These are phyloP conservation scores for Thysanoteuthis rhombus DNA, from an alignment of 2,888 invertebrate genomes.

Conservation along the genomic window DNA sequence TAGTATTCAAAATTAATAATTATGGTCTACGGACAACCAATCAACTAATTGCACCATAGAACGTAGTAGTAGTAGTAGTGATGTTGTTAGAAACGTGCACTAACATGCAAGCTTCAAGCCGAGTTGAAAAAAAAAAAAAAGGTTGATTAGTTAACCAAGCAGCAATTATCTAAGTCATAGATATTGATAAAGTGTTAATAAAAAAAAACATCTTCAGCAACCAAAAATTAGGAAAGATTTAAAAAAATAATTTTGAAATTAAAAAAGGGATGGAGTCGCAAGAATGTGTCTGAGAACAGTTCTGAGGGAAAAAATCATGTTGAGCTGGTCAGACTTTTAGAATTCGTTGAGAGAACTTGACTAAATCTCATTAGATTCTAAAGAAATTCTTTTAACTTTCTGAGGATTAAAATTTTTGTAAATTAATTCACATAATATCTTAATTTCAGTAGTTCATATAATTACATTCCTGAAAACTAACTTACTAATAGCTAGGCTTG, in stretches of 20 bases:
- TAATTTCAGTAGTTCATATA: no score
- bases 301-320: background rate
- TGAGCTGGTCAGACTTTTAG: no score
- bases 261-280: background rate
- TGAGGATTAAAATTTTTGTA: no score
- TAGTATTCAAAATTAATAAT: no score
- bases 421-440: no score
- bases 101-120: background rate
- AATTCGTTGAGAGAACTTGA: no score
- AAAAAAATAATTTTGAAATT: background rate
- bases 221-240: background rate
- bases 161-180: background rate
- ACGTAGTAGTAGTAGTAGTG: conserved; percentile 16
- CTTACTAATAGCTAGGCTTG: no score
- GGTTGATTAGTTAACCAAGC: background rate
- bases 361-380: no score
- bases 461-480: no score
- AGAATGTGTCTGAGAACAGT: conserved; percentile 12
- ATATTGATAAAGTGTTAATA: background rate
- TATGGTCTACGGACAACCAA: no score
- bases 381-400: no score
- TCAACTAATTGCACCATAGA: background rate
- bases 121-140: background rate
- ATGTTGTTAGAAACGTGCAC: background rate
- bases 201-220: background rate